Evolutionary conservation across 2,797 vertebrate species (phyloP).

Genomic region (Aeoliscus strigatus): DNA sequence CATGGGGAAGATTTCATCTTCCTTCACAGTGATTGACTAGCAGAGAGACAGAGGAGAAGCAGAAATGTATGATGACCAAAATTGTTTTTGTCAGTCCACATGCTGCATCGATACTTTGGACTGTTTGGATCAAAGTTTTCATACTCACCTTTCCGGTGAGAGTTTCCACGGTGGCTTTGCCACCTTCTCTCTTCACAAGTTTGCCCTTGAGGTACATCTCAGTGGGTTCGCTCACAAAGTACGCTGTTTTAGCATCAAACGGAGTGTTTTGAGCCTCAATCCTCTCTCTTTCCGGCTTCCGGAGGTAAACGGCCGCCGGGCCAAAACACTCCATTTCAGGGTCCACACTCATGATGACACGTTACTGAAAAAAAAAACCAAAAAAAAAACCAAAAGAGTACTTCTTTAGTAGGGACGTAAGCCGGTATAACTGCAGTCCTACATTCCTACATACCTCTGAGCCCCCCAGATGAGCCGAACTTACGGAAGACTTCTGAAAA

Average conservation of each 20-base stretch:
- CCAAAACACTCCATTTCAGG: slow-evolving; percentile 85
- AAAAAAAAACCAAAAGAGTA: background rate
- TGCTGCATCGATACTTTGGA: too few relatives aligned
- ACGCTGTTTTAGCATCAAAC: too few relatives aligned
- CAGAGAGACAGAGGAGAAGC: slow-evolving; percentile 1
- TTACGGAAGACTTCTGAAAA: too few relatives aligned
- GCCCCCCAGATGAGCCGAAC: too few relatives aligned
- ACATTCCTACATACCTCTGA: too few relatives aligned
- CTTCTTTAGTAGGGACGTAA: too few relatives aligned
- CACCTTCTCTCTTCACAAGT: slow-evolving; percentile 76
- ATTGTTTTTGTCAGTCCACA: too few relatives aligned
- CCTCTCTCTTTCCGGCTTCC: slow-evolving; percentile 86
- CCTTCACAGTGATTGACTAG: slow-evolving; percentile 80
- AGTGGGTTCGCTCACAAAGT: slow-evolving; percentile 77
- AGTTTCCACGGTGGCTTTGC: slow-evolving; percentile 86
- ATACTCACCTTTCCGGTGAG: slow-evolving; percentile 71
- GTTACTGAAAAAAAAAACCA: slow-evolving; percentile 57
- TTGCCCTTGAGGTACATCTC: slow-evolving; percentile 86
- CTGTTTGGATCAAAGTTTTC: too few relatives aligned
- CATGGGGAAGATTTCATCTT: slow-evolving; percentile 71
- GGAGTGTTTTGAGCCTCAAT: slow-evolving; percentile 84
- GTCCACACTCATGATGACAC: slow-evolving; percentile 78
- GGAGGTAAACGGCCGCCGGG: slow-evolving; percentile 79
- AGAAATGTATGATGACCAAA: too few relatives aligned
- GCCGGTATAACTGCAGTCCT: too few relatives aligned